Conservation (phyloP, 2,888 invertebrate genomes). For the Dexiosoma caninum region DNA sequence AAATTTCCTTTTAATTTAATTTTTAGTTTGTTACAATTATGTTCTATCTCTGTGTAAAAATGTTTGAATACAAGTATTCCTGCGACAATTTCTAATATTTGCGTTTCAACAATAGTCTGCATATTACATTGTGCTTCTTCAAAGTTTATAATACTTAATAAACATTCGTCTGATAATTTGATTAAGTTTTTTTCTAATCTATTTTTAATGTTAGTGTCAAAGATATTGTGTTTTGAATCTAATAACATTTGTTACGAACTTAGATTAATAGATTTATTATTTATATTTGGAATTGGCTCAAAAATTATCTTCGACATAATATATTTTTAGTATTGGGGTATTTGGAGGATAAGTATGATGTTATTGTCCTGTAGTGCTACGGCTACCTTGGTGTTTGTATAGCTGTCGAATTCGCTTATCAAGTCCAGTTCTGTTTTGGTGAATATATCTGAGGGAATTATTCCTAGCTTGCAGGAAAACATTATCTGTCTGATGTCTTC, state of each 20-base stretch:
- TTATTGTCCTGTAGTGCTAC: not conserved
- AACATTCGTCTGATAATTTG: not conserved
- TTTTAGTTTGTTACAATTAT: not conserved
- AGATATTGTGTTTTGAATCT: not conserved
- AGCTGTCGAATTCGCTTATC: slow-evolving; percentile 8
- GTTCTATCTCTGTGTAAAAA: not conserved
- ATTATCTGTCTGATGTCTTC: slow-evolving; percentile 7
- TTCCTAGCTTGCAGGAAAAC: too few species aligned
- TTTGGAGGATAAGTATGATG: not conserved
- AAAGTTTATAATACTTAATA: not conserved
- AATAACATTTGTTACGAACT: slow-evolving; percentile 1
- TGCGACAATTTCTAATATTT: not conserved
- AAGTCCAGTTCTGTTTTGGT: slow-evolving; percentile 10
- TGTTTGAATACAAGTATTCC: not conserved
- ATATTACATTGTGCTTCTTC: not conserved
- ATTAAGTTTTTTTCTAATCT: not conserved
- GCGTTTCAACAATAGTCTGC: not conserved
- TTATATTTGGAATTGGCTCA: slow-evolving; percentile 35
- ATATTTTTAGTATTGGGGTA: not conserved
- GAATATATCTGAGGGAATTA: not conserved
- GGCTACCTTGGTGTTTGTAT: too few species aligned
- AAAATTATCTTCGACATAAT: slow-evolving; percentile 36
- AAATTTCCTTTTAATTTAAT: too few species aligned
- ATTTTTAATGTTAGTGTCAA: slow-evolving; percentile 1
- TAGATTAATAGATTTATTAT: slow-evolving; percentile 20